phyloP scores from a whole-genome alignment of 1,140 invertebrate genomes.

The Scaptomyza graminum region DNA sequence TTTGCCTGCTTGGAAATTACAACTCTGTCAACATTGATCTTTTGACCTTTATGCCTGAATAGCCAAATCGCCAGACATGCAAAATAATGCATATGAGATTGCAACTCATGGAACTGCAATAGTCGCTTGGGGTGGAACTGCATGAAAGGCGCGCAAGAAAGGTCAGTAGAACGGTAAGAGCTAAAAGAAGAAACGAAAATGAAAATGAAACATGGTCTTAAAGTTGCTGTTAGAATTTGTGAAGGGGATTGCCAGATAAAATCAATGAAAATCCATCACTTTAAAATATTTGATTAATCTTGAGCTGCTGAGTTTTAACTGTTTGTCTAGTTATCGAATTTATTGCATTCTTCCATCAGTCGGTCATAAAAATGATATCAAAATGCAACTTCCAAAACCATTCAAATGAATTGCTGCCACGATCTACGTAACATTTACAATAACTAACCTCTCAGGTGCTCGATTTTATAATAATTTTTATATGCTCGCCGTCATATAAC shows the following conservation, averaged over 20 bases:
- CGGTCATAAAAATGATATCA: constrained; percentile 71
- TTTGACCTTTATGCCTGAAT: constrained; percentile 78
- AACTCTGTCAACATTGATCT: constrained; percentile 70
- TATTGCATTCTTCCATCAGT: constrained; percentile 71
- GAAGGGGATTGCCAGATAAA: too few species aligned
- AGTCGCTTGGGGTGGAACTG: constrained; percentile 57
- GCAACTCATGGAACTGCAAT: constrained; percentile 33
- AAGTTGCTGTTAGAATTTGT: constrained; percentile 25
- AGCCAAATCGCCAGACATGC: constrained; percentile 76
- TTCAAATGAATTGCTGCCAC: constrained; percentile 62
- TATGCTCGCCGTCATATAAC: constrained; percentile 39
- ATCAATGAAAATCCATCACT: not conserved
- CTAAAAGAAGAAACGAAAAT: not conserved
- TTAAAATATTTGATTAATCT: constrained; percentile 17
- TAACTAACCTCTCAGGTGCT: constrained; percentile 19
- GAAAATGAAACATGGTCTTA: constrained; percentile 29
- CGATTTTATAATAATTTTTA: constrained; percentile 33
- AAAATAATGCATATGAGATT: constrained; percentile 79
- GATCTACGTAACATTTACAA: constrained; percentile 22
- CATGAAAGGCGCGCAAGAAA: constrained; percentile 54
- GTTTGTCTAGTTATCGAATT: constrained; percentile 19
- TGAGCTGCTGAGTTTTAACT: constrained; percentile 8
- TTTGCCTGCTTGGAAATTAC: constrained; percentile 30
- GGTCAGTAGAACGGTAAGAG: not conserved
- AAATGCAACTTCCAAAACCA: constrained; percentile 58